These are phyloP conservation scores for Laticauda laticaudata DNA, from an alignment of 2,113 vertebrate genomes.

Conservation along the genomic window DNA sequence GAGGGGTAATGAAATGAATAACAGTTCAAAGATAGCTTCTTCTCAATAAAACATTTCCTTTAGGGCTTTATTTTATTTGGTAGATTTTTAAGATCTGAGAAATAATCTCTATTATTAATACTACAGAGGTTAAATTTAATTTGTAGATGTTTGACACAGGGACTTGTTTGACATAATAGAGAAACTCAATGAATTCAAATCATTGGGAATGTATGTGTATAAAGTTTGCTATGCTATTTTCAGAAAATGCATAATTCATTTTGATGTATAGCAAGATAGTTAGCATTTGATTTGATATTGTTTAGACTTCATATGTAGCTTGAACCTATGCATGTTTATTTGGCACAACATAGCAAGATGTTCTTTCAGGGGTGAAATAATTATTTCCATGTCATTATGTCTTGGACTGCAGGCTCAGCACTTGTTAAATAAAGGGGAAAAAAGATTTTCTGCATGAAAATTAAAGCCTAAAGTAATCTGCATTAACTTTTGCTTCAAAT, in stretches of 20 bases:
- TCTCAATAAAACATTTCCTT: conserved; percentile 46
- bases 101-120: conserved; percentile 53
- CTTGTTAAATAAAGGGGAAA: neutral
- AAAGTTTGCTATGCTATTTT: neutral
- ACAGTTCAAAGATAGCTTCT: conserved; percentile 69
- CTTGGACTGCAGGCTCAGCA: neutral
- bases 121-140: conserved; percentile 52
- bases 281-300: neutral
- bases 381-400: neutral
- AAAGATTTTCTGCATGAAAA: neutral
- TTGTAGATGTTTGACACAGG: neutral
- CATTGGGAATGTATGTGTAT: neutral
- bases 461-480: neutral
- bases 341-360: neutral
- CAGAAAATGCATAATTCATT: neutral
- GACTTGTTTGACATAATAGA: neutral
- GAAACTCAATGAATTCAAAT: neutral
- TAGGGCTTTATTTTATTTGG: conserved; percentile 45
- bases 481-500: neutral
- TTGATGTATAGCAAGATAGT: neutral
- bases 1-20: conserved; percentile 70
- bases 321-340: neutral
- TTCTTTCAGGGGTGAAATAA: neutral
- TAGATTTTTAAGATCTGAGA: conserved; percentile 53
- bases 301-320: neutral